Percentiles rank a stretch among this genome's conserved stretches.
Conservation (phyloP, 2,797 vertebrate genomes). For the Ispidina lecontei region DNA sequence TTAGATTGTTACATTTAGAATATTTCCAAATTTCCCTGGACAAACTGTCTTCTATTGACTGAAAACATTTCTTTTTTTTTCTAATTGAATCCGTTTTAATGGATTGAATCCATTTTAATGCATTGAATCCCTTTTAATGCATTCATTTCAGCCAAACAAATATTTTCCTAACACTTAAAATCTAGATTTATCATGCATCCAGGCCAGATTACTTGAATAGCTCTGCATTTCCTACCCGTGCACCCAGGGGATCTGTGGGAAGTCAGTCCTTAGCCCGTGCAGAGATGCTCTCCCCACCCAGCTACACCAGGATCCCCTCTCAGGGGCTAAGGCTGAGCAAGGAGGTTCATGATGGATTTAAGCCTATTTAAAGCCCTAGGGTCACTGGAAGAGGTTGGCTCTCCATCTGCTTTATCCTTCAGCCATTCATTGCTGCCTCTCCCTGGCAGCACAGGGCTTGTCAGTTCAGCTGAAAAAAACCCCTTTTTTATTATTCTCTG, state of each 20-base stretch:
- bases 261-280: neutral
- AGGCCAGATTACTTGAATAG: neutral
- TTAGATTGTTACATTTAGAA: neutral
- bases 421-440: conserved; percentile 15
- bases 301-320: neutral
- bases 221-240: neutral
- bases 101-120: neutral
- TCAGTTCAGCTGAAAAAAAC: neutral
- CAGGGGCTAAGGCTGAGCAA: conserved; percentile 24
- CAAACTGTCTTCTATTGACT: neutral
- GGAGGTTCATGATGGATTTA: conserved; percentile 41
- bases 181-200: neutral
- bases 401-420: conserved; percentile 15
- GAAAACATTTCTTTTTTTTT: neutral
- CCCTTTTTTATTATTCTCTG: neutral
- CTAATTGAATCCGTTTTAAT: neutral
- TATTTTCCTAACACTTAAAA: neutral
- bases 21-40: neutral
- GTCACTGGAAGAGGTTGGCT: conserved; percentile 13
- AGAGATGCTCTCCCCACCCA: neutral
- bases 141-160: neutral
- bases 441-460: conserved; percentile 10
- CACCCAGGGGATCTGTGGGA: neutral
- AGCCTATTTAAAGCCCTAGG: conserved; percentile 35
- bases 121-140: neutral